Conservation (phyloP, 2,888 invertebrate species). For the Physocephala rufipes region DNA sequence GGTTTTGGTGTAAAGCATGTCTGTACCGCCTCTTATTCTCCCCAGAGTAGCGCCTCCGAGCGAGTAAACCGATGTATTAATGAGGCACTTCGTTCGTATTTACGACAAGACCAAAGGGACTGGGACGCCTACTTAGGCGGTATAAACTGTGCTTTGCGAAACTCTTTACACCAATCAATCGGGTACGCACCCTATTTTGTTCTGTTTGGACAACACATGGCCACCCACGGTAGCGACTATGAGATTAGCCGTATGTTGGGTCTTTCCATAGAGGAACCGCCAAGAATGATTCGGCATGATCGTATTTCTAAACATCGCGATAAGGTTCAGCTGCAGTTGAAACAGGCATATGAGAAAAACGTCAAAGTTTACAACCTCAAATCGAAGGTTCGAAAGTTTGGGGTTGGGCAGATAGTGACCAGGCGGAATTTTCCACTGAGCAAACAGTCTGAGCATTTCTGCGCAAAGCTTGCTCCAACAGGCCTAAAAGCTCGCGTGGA, state of each 20-base stretch:
- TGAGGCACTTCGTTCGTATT: constrained; percentile 29
- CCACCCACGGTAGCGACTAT: constrained; percentile 29
- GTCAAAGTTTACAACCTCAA: constrained; percentile 25
- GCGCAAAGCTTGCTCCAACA: neutral
- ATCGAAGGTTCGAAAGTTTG: constrained; percentile 11
- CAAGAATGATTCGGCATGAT: neutral
- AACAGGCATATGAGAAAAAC: constrained; percentile 17
- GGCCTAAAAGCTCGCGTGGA: neutral
- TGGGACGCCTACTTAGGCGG: constrained; percentile 36
- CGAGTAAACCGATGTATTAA: constrained; percentile 37
- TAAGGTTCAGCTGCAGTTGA: constrained; percentile 3
- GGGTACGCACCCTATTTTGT: constrained; percentile 32
- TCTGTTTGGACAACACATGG: constrained; percentile 37
- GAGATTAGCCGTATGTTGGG: neutral
- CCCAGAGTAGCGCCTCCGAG: constrained; percentile 36
- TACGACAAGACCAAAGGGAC: constrained; percentile 31
- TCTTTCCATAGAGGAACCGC: neutral
- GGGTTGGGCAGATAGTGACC: constrained; percentile 26
- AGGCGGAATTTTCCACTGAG: constrained; percentile 37
- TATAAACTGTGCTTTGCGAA: constrained; percentile 32
- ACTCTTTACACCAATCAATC: constrained; percentile 21
- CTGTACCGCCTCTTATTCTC: constrained; percentile 33
- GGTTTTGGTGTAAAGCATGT: neutral
- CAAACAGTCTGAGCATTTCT: constrained; percentile 4
- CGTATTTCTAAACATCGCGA: neutral